These are phyloP conservation scores for Odontocerum albicorne DNA, from an alignment of 2,888 invertebrate species.

Conservation along the genomic window DNA sequence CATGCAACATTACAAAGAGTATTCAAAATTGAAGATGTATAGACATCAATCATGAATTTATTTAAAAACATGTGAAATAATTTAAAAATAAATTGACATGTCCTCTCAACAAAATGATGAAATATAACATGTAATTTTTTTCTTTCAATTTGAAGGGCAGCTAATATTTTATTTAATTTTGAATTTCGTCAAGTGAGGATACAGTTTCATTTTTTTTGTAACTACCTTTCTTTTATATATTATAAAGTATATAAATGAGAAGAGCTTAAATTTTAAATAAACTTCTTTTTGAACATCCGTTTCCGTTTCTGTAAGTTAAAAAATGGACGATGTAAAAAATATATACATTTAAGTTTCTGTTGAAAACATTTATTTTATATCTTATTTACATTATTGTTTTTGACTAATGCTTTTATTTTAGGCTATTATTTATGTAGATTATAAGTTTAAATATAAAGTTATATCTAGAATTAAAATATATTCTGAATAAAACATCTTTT, in stretches of 20 bases:
- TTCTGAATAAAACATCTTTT: constrained; percentile 5
- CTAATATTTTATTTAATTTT: too few species aligned
- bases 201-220: too few species aligned
- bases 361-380: constrained; percentile 7
- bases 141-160: neutral
- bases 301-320: constrained; percentile 9
- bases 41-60: too few species aligned
- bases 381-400: neutral
- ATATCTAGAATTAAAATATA: constrained; percentile 29
- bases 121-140: neutral
- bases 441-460: constrained; percentile 30
- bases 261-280: too few species aligned
- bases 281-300: too few species aligned
- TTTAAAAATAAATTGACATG: too few species aligned
- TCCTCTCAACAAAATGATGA: neutral
- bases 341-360: neutral
- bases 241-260: constrained; percentile 31
- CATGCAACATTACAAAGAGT: too few species aligned
- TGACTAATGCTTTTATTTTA: constrained; percentile 32
- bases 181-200: too few species aligned
- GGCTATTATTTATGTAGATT: constrained; percentile 35
- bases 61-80: too few species aligned
- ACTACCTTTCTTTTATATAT: constrained; percentile 33
- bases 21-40: too few species aligned
- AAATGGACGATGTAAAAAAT: constrained; percentile 13